Evolutionary conservation across 2,797 vertebrate species (phyloP).

Genomic region (Pteronotus mesoamericanus): DNA sequence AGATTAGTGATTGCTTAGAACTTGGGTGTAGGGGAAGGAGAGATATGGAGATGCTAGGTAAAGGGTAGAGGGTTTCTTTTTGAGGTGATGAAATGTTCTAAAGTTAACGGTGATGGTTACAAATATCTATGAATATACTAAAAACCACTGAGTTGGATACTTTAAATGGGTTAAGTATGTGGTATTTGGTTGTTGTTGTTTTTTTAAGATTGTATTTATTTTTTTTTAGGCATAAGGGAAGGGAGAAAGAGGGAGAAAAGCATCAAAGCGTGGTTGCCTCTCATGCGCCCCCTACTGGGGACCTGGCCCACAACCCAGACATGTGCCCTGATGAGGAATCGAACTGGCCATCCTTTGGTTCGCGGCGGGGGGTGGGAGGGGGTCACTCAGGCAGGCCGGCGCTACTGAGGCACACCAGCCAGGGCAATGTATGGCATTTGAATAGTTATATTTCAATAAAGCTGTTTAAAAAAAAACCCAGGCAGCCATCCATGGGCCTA

Average conservation of each 20-base stretch:
- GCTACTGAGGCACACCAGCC: background rate
- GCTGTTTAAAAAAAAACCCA: background rate
- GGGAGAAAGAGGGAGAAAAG: too few species aligned
- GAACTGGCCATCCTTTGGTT: background rate
- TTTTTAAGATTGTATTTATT: too few species aligned
- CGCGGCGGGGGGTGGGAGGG: too few species aligned
- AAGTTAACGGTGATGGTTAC: background rate
- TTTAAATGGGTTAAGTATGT: background rate
- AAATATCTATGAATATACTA: background rate
- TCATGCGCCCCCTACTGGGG: too few species aligned
- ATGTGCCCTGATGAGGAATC: too few species aligned
- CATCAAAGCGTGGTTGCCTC: too few species aligned
- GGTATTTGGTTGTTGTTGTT: too few species aligned
- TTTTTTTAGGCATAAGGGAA: too few species aligned
- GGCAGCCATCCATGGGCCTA: background rate
- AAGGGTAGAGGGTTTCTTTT: background rate
- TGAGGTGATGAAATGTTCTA: background rate
- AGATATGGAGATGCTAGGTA: background rate
- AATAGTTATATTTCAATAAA: background rate
- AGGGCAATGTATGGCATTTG: background rate
- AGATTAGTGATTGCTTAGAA: background rate
- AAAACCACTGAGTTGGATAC: background rate
- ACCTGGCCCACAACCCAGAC: too few species aligned
- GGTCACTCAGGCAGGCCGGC: too few species aligned
- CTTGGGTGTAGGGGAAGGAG: background rate